Evolutionary conservation across 1,140 invertebrate species (phyloP), one percentile per base, ranked within the genome.

Genomic region (Lepidurus couesii): DNA sequence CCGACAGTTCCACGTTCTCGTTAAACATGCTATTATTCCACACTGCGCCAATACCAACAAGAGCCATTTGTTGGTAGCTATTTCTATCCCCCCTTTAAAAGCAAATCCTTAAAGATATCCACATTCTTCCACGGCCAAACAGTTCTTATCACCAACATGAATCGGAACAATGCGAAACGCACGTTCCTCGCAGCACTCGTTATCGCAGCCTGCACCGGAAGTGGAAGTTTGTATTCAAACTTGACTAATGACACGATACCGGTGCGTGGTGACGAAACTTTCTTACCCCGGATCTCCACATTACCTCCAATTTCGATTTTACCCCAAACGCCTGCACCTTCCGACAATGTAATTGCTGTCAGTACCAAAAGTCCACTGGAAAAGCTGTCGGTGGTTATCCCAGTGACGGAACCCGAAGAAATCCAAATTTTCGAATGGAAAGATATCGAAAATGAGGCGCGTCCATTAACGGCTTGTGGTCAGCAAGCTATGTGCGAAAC

Each of bases 351-450:
- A 0, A 65, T n/a, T 16, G 6, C 13, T 7, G 53, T 21, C 5
- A 65, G 21, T 65, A 7, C 13, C 53, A 21, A 13, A 21, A 65
- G 21, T 13, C 16, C n/a, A 65, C 6, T n/a, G 6, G 53, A 16
- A 65, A 65, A 13, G 21, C 9, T 16, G 53, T 1, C 53, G 6
- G 53, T 10, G 6, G 16, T 65, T 65, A 13, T 65, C 1, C 53
- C 53, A n/a, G 16, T 9, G 53, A 65, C 16, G 21, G 53, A 7
- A 1, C 16, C 9, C 16, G 53, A 16, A 16, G 1, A 34, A 10
- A 16, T 44, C 16, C 34, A 45, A 45, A 16, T 77, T 9, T 77
- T 77, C 9, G 76, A 77, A 7, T 77, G 76, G 76, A 47, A n/a
- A 16, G 76, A 77, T 11, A 11, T 77, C 8, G 13, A 42, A 44